Base-by-base conservation (phyloP, 2,888 invertebrate species). In the Lasioglossum lativentre region DNA sequence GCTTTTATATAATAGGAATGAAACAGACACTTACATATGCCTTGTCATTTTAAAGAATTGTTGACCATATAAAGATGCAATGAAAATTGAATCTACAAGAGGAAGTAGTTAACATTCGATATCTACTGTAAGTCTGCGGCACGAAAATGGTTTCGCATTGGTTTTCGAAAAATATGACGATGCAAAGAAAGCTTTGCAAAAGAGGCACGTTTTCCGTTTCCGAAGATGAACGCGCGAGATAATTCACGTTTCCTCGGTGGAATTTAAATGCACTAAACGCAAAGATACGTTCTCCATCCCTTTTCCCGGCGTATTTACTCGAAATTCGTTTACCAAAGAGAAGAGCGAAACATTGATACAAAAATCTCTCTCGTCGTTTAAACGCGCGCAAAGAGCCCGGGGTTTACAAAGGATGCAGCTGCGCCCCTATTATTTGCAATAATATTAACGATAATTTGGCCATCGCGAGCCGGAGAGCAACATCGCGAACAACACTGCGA, bases 401-500 rank as follows among this genome's bases (percentile, higher is more conserved):
- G 23, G 19, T 66, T 75, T 14, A 40, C 52, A n/a, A 34, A 73
- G 34, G 19, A 14, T 38, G 27, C n/a, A 19, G 40, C 38, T 42
- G 27, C 34, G 42, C 10, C 6, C 40, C 47, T 14, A 30, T 75
- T 75, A 66, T 75, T 78, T 34, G 66, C 42, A n/a, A 85, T 72
- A 45, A 66, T 56, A 75, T 75, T 71, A 79, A 72, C 42, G 75
- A 66, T 72, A 71, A 79, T 83, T 78, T 68, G 78, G 10, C 45
- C 23, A 16, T 10, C 0, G 45, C 27, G 19, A 59, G 40, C 4
- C 30, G n/a, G 19, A 12, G 30, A 1, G 5, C 19, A 19, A 42
- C 34, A 34, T 23, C 30, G 14, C 27, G 73, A 59, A 56, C 74
- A 71, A 83, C 27, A 38, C 38, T 27, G 40, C 40, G 59, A 56